Percentiles rank a stretch among this genome's conserved stretches.
Evolutionary conservation across 1,140 invertebrate genomes (phyloP).

Genomic region (Trypoxylus dichotomus): DNA sequence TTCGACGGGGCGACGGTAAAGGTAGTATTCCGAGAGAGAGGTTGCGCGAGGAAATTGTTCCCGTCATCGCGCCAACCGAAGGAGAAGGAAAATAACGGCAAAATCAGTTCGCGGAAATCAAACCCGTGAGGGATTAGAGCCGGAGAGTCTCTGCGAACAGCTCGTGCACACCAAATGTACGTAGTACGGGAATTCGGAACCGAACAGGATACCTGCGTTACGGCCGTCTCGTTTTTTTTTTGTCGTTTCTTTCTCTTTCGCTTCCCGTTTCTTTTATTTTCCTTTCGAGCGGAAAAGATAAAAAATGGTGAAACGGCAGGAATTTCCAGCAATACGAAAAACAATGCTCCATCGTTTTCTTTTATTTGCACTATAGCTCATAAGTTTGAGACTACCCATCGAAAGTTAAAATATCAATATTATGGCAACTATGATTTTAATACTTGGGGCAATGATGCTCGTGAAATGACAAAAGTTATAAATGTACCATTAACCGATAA

Average conservation of each 20-base stretch:
- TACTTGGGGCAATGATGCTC: too few relatives aligned
- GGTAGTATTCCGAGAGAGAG: conserved; percentile 7
- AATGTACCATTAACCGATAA: too few relatives aligned
- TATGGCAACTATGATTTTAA: too few relatives aligned
- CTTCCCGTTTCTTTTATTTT: neutral
- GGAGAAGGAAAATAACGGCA: conserved; percentile 21
- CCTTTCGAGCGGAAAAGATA: neutral
- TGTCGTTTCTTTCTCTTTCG: neutral
- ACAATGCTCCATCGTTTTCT: neutral
- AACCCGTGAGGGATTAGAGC: conserved; percentile 19
- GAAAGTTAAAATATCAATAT: too few relatives aligned
- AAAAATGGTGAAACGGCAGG: neutral
- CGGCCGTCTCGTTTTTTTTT: neutral
- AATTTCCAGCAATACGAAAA: neutral
- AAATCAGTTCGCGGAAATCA: conserved; percentile 23
- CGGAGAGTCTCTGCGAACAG: neutral
- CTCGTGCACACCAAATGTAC: conserved; percentile 3
- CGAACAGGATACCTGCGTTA: conserved; percentile 19
- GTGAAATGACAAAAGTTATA: too few relatives aligned
- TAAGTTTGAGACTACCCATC: too few relatives aligned
- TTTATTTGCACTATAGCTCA: too few relatives aligned
- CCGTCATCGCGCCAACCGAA: conserved; percentile 16
- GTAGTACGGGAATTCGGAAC: neutral
- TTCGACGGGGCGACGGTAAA: neutral
- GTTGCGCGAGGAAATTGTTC: conserved; percentile 9